Base-by-base conservation (phyloP, 2,113 vertebrate species). In the Pagrus major region DNA sequence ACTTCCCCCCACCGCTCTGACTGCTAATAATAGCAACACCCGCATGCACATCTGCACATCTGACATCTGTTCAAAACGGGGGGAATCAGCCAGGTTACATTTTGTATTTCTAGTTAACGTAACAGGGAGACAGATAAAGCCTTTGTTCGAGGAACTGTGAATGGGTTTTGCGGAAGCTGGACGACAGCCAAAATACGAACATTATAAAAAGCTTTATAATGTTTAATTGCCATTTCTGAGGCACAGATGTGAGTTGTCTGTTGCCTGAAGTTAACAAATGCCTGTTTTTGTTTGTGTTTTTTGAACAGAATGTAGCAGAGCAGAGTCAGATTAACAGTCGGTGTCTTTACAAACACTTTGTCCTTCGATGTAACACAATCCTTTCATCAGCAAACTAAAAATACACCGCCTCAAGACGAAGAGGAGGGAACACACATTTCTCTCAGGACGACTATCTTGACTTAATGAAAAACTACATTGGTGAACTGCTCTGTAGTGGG, bases 21-120 rank as follows among this genome's bases (percentile, higher is more conserved):
- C 70, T 85, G 79, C 92, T 93, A 93, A 90, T 91, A 93, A 92
- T 93, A 93, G 91, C 86, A 93, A 71, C 93, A 86, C 23, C 68
- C 39, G 41, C 76, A 70, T 84, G 81, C 87, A 91, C 90, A 93
- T 93, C 89, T 92, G 90, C 86, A 86, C 89, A 90, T 86, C 88
- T 86, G 80, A 88, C 91, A 92, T 92, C 93, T 93, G 93, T 75
- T 93, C 83, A 79, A 25, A 71, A 70, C 75, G 78, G 88, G 78
- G 88, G 77, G 74, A 88, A 78, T 72, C 81, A 64, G 85, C 78
- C 81, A 89, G 83, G 88, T 90, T 89, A 77, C 76, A 85, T 55
- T 16, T 52, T 60, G 66, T 20, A 31, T 33, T 80, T 81, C 60
- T 66, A 76, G 55, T 67, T 67, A 87, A 71, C 59, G 69, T 75